These are phyloP conservation scores for Sipha flava DNA, from an alignment of 1,140 invertebrate species.

Conservation along the genomic window DNA sequence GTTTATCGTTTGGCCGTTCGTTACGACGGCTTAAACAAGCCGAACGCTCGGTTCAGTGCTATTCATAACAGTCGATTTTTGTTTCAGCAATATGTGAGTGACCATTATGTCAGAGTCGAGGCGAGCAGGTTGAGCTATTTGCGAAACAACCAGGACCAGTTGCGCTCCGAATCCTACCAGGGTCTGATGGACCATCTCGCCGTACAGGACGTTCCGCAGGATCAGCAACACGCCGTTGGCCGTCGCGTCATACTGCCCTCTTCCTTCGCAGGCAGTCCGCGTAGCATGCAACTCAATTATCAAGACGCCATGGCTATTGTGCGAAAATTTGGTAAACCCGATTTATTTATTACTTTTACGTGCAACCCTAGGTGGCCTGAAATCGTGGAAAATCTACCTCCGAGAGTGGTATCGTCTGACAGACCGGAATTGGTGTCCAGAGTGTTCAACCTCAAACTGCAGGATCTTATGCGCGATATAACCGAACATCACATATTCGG, in stretches of 20 bases:
- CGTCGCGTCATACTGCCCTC: constrained; percentile 44
- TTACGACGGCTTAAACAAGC: no score
- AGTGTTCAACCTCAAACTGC: background rate
- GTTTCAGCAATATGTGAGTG: no score
- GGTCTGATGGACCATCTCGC: background rate
- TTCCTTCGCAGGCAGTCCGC: constrained; percentile 43
- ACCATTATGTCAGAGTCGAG: background rate
- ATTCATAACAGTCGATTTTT: no score
- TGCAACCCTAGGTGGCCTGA: constrained; percentile 28
- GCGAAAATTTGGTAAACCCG: constrained; percentile 14
- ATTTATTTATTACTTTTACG: constrained; percentile 33
- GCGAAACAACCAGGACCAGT: constrained; percentile 40
- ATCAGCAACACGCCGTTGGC: constrained; percentile 28
- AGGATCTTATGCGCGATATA: background rate
- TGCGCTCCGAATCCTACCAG: constrained; percentile 43
- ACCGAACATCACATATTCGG: background rate
- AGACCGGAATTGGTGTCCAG: constrained; percentile 2
- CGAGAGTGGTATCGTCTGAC: background rate
- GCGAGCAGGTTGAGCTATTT: background rate
- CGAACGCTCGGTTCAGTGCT: no score
- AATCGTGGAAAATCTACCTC: background rate
- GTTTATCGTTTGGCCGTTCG: no score
- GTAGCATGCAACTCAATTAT: constrained; percentile 44
- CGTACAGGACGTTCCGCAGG: background rate
- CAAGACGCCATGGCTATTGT: constrained; percentile 36